Base-by-base conservation (phyloP, 2,888 invertebrate species). In the Xestia rhomboidea region DNA sequence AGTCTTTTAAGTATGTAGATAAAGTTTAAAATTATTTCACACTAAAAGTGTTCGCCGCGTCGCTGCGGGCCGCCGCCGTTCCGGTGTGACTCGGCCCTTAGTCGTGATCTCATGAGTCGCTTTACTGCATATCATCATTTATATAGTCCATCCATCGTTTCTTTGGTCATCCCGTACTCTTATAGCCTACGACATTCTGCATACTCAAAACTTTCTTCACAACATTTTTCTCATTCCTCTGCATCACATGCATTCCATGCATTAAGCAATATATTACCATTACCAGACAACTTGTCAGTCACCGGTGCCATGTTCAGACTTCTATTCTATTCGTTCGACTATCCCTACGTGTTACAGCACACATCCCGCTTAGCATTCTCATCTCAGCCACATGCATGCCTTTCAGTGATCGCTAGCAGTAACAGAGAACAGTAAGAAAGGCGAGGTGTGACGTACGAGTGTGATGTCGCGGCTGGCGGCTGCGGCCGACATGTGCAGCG, bases 401-500 rank as follows among this genome's bases (percentile, higher is more conserved):
- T 30, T 30, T 30, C 18, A 8, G 7, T 18, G 7, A 54, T 54
- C 13, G 0, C n/a, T 54, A 54, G n/a, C 54, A 13, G 54, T 57
- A 57, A 11, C 4, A 54, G n/a, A n/a, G n/a, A 3, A 7, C 13
- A 27, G n/a, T 34, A 38, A 60, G 30, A 30, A 62, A n/a, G 0
- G 41, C 41, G 41, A 8, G 24, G 10, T 70, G n/a, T 68, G 27
- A 93, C 96, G 93, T 90, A 98, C 98, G 95, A 99, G 97, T 86
- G 99, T 99, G 90, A 99, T 99, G 97, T 99, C 99, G 90, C 99
- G 97, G 92, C 99, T 99, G 85, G 99, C 99, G 83, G 99, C 99
- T 76, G 99, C 99, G 84, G 99, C 99, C 92, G 99, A 99, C 99
- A 99, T 99, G 96, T 99, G 99, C 90, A 99, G 97, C 91, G 99